Conservation (phyloP, 2,888 invertebrate species). For the Glaucopsyche alexis region DNA sequence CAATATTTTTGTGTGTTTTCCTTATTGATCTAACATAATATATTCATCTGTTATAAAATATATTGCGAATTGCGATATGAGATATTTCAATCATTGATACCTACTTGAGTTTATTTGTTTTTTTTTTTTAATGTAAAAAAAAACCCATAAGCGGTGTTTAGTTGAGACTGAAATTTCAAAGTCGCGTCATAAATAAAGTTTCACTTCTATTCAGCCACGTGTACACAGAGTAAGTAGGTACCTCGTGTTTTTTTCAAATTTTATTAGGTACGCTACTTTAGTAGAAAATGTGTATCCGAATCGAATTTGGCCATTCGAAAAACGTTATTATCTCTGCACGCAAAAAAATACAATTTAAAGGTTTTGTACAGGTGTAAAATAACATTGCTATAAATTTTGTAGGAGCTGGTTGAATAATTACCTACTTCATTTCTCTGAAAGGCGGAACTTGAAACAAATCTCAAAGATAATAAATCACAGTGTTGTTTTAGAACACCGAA, state of each 20-base stretch:
- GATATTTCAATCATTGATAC: too few relatives aligned
- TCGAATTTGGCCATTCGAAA: too few relatives aligned
- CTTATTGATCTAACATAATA: neutral
- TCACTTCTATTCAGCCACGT: too few relatives aligned
- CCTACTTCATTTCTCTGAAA: constrained; percentile 16
- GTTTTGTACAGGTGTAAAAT: neutral
- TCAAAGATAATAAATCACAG: constrained; percentile 9
- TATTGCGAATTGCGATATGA: neutral
- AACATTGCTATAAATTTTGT: neutral
- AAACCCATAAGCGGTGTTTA: too few relatives aligned
- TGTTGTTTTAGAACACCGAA: constrained; percentile 13
- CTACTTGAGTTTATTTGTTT: too few relatives aligned
- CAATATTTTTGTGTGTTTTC: neutral
- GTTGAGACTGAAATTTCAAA: too few relatives aligned
- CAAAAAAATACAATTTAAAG: neutral
- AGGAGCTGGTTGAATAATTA: constrained; percentile 22
- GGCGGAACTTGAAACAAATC: constrained; percentile 14
- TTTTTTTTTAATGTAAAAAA: too few relatives aligned
- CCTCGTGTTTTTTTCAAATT: too few relatives aligned
- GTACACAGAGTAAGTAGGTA: too few relatives aligned
- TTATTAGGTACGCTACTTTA: too few relatives aligned
- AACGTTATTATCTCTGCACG: neutral
- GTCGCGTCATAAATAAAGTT: too few relatives aligned
- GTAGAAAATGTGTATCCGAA: too few relatives aligned
- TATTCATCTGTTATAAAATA: neutral